Percentiles rank a stretch among this genome's conserved stretches.
Evolutionary conservation across 2,113 vertebrate species (phyloP).

Genomic region (Enhydra lutris): DNA sequence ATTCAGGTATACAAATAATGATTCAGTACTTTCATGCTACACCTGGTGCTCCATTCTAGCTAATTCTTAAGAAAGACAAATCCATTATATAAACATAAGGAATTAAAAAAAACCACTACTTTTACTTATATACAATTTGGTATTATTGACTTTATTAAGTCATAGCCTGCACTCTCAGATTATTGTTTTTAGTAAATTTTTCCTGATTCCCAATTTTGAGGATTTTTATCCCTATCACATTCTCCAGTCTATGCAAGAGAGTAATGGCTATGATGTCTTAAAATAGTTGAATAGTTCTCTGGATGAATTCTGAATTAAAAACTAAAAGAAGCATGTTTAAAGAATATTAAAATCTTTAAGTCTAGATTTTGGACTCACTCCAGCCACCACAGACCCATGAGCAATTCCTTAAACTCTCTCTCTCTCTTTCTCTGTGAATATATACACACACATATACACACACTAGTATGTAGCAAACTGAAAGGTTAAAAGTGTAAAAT

Average conservation of each 20-base stretch:
- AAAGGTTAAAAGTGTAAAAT: not conserved
- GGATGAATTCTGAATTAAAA: too few relatives aligned
- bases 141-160: not conserved
- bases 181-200: not conserved
- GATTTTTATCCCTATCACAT: too few relatives aligned
- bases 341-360: too few relatives aligned
- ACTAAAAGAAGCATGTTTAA: too few relatives aligned
- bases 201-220: not conserved
- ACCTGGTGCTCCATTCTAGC: not conserved
- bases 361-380: not conserved
- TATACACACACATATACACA: not conserved
- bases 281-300: too few relatives aligned
- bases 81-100: not conserved
- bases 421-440: not conserved
- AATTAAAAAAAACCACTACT: not conserved
- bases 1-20: not conserved
- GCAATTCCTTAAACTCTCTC: not conserved
- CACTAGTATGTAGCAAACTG: not conserved
- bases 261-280: too few relatives aligned
- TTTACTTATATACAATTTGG: not conserved
- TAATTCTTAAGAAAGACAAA: not conserved
- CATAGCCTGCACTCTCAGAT: not conserved
- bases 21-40: not conserved
- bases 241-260: too few relatives aligned
- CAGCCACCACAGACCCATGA: not conserved